Base-by-base conservation (phyloP, 2,797 vertebrate genomes). In the Moxostoma hubbsi region DNA sequence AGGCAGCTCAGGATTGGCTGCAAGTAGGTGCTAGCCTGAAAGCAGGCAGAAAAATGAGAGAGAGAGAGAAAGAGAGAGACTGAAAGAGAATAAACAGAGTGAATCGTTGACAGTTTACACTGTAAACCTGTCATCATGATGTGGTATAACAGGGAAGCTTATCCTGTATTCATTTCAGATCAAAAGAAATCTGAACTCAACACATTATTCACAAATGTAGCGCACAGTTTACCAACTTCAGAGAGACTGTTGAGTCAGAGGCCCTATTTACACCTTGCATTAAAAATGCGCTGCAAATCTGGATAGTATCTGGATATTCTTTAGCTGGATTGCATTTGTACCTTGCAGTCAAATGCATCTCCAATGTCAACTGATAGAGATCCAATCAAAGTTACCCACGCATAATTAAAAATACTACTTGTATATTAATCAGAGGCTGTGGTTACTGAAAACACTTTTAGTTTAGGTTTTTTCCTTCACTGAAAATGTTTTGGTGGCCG, bases 1-100 rank as follows among this genome's bases (percentile, higher is more conserved):
- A 58, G 81, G 83, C 82, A 86, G 87, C 73, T 62, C 0, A n/a
- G 0, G 71, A 92, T 92, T 92, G 91, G 93, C 85, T 91, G 87
- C 1, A 1, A 47, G 78, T 62, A 75, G 57, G 67, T 81, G 12
- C n/a, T 57, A 88, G 87, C 73, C 57, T 81, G 79, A 64, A 85
- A 16, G 61, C 84, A 73, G 58, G 68, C 79, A 73, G 85, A 82
- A 82, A 82, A 75, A 85, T 81, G 67, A 54, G 68, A 59, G 64
- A 66, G 68, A 54, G 49, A 66, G 76, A 66, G 74, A 74, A 54
- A 73, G 70, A 80, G 68, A 74, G 68, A 70, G 72, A 80, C n/a
- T n/a, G 77, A 68, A 58, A 71, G n/a, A 81, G 73, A 67, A 73
- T 69, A 67, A 43, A 66, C 53, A 0, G 50, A 49, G 45, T 50